Evolutionary conservation across 2,888 invertebrate genomes (phyloP), one percentile per base, ranked within the genome.

Genomic region (Mimumesa dahlbomi): DNA sequence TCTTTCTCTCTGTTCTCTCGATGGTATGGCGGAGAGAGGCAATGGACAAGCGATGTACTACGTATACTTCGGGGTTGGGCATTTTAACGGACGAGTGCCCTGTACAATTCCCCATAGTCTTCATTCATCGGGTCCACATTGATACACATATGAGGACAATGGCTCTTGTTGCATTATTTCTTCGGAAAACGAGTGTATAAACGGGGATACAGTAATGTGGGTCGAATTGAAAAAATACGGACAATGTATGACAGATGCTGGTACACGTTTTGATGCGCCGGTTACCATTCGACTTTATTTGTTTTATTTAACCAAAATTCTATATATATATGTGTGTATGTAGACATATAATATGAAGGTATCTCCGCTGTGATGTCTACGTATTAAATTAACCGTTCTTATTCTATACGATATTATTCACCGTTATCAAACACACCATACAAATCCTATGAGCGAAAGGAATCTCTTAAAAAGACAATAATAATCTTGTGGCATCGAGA

Each of bases 161-260:
- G 53, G 13, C 56, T 49, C 62, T 74, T 74, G 66, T 75, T 50
- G 73, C 56, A 72, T 74, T 68, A 63, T 67, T 38, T 59, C 63
- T 62, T 56, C 64, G 57, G n/a, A n/a, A 49, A 57, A 40, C 63
- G 52, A 61, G 64, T 61, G 68, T 68, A 64, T 68, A 74, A 72
- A 64, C 53, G 53, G 61, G 22, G 21, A 42, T 50, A 54, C 48
- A 36, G 52, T 63, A 68, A 71, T 63, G 50, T 59, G 67, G 71
- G 63, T 59, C 67, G 71, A 59, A 63, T n/a, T 58, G 58, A 67
- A 58, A 63, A 58, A 56, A 54, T 25, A 25, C 45, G 62, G 40
- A 58, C 58, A 58, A 46, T 62, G 38, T 52, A 53, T 31, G 62
- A 66, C 70, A 66, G 73, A 70, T 70, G 69, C 56, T 31, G 19